Evolutionary conservation across 92 coral and sea anemone genomes (phyloP).

Genomic region (Porites lobata): DNA sequence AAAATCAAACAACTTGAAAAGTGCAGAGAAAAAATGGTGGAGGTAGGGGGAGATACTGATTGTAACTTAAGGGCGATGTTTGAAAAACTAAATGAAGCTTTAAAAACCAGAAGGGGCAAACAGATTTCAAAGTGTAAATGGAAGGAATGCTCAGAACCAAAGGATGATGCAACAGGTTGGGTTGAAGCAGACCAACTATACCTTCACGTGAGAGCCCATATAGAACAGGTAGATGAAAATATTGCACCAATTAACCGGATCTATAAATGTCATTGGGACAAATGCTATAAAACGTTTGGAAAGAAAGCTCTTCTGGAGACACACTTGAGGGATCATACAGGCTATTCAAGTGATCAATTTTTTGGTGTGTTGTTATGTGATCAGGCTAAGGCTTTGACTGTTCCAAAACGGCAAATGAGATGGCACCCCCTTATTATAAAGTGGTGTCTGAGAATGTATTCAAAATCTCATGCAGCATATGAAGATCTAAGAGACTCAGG

Average conservation of each 20-base stretch:
- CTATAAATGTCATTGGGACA: too few relatives aligned
- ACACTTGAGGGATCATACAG: conserved; percentile 64
- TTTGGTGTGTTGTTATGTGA: conserved; percentile 56
- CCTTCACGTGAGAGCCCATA: conserved; percentile 33
- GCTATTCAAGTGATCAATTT: conserved; percentile 50
- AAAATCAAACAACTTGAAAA: conserved; percentile 53
- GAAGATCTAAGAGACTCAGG: conserved; percentile 49
- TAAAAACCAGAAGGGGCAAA: background rate
- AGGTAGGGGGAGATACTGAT: background rate
- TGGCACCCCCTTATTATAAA: conserved; percentile 68
- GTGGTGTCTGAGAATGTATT: conserved; percentile 56
- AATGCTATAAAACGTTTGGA: background rate
- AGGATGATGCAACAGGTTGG: too few relatives aligned
- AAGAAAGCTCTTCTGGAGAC: conserved; percentile 45
- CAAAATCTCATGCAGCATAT: conserved; percentile 47
- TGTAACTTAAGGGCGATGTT: background rate
- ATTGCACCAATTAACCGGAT: too few relatives aligned
- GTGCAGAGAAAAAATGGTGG: background rate
- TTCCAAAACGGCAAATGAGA: conserved; percentile 64
- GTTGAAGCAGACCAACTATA: background rate
- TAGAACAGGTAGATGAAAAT: too few relatives aligned
- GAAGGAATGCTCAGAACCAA: too few relatives aligned
- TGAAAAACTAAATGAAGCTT: background rate
- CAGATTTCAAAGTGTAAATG: conserved; percentile 17
- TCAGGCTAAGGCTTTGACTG: conserved; percentile 67